Base-by-base conservation (phyloP, 2,113 vertebrate species). In the Melierax canorus region DNA sequence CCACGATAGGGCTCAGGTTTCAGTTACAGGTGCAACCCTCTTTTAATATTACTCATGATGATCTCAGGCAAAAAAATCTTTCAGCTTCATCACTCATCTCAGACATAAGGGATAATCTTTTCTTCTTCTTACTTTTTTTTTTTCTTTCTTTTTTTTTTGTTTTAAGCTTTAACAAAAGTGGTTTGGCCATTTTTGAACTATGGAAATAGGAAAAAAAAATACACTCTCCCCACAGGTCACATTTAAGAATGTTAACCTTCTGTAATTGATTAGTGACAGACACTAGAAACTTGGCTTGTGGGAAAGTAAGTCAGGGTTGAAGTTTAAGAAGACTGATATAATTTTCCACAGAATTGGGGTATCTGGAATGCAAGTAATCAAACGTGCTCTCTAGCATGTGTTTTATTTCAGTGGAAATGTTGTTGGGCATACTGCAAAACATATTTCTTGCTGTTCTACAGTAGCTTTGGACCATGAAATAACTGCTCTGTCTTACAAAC, bases 11-110 rank as follows among this genome's bases (percentile, higher is more conserved):
- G 6, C 34, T 82, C 67, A 79, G n/a, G 18, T 78, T 83, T 72
- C 20, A 45, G 9, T n/a, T 58, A 58, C 2, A 58, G 53, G 5
- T 53, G 27, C 12, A 60, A 59, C 2, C 1, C 0, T 53, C 18
- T 90, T 86, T 87, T n/a, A 74, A 50, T 0, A 1, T 68, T 68
- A 34, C 16, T 82, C 5, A 23, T 68, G 15, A 55, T 72, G 15
- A 86, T 34, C 17, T 74, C 22, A 74, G 32, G n/a, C 18, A 45
- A 11, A 53, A 50, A 59, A 71, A 34, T 30, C 19, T 64, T 90
- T 45, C 29, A 11, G 9, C 7, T 26, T 73, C 16, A 27, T 23
- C 7, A 27, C 34, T 53, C 8, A 18, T 13, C 19, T 60, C 17
- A 74, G 12, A 3, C 2, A 4, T 74, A 50, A 29, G 5, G 5